A percentile compares a stretch with the other conserved stretches of the same genome.
Conservation (phyloP, 1,140 invertebrate genomes). For the Eupristina koningsbergeri region DNA sequence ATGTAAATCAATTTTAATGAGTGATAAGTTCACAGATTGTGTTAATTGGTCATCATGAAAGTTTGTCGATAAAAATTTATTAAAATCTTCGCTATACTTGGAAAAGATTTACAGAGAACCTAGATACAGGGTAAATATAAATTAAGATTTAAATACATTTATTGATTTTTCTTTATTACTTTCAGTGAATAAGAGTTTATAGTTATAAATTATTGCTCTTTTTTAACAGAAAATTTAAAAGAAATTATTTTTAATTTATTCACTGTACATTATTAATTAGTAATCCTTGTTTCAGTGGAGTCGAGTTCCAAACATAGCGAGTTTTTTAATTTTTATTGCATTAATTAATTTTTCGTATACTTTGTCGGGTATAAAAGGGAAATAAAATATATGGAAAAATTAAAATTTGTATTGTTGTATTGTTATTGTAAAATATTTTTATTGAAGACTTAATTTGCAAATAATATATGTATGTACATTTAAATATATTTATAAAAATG, state of each 20-base stretch:
- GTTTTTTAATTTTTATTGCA: no score
- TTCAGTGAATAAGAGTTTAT: no score
- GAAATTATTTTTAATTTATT: neutral
- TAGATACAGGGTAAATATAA: neutral
- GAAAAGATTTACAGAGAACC: neutral
- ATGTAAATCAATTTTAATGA: neutral
- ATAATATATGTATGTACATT: no score
- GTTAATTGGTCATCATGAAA: neutral
- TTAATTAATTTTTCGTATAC: no score
- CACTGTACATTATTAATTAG: neutral
- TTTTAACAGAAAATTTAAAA: no score
- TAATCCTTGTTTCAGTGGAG: neutral
- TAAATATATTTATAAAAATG: no score
- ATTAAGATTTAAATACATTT: no score
- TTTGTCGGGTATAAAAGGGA: neutral
- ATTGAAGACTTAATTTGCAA: neutral
- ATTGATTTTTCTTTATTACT: no score
- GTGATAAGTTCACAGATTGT: neutral
- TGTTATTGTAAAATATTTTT: neutral
- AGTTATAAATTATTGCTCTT: no score
- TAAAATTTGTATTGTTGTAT: neutral
- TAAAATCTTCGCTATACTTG: neutral
- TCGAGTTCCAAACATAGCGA: no score
- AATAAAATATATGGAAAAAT: neutral
- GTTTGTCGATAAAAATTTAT: constrained; percentile 7